Percentiles rank a stretch among this genome's conserved stretches.
Evolutionary conservation across 1,140 invertebrate genomes (phyloP).

Genomic region (Scaptodrosophila lebanonensis): DNA sequence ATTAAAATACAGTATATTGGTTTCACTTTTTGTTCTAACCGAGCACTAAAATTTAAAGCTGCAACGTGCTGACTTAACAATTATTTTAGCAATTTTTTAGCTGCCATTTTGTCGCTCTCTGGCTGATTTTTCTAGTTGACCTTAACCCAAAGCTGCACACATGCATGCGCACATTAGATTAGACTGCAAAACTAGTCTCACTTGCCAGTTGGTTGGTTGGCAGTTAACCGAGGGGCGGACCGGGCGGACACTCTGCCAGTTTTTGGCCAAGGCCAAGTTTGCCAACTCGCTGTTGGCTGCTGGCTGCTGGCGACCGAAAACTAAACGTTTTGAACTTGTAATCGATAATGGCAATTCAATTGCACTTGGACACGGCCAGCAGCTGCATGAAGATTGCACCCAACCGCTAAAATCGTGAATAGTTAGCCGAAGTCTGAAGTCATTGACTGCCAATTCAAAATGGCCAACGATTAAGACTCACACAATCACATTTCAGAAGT

Average conservation of each 20-base stretch:
- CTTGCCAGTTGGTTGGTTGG: slow-evolving; percentile 24
- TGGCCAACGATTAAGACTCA: slow-evolving; percentile 5
- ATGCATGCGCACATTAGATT: no score
- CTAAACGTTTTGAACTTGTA: slow-evolving; percentile 73
- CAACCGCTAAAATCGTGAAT: not conserved
- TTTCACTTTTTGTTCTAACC: no score
- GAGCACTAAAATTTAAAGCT: no score
- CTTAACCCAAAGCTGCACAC: slow-evolving; percentile 73
- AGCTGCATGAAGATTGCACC: slow-evolving; percentile 49
- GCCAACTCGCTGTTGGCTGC: no score
- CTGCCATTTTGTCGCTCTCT: slow-evolving; percentile 32
- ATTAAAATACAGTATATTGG: no score
- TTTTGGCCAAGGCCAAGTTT: slow-evolving; percentile 63
- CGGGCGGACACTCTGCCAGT: slow-evolving; percentile 57
- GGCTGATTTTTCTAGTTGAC: slow-evolving; percentile 69
- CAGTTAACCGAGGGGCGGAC: not conserved
- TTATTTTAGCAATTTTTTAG: slow-evolving; percentile 35
- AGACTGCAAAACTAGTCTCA: slow-evolving; percentile 69
- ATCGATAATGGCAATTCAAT: slow-evolving; percentile 67
- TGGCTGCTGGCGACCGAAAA: slow-evolving; percentile 67
- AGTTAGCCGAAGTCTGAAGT: not conserved
- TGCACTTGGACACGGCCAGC: no score
- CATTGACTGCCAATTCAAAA: not conserved
- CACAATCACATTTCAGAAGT: slow-evolving; percentile 40
- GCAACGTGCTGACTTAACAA: slow-evolving; percentile 26